Base-by-base conservation (phyloP, 2,113 vertebrate species). In the Scomber scombrus region DNA sequence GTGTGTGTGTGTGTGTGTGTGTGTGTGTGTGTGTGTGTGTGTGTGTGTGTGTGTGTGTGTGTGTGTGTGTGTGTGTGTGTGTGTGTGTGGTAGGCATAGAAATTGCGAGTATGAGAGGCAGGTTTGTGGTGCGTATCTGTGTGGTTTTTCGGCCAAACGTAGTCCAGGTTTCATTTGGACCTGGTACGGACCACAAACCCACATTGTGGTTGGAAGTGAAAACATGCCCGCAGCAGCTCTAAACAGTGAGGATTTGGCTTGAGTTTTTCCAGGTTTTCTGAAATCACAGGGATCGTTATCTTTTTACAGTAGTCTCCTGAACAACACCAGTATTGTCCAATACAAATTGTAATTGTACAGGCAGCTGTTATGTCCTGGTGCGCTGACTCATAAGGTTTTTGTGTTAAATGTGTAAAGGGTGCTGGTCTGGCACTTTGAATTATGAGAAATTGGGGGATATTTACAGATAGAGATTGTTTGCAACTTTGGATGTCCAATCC, bases 181-280 rank as follows among this genome's bases (percentile, higher is more conserved):
- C 81, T 15, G 43, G 54, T 58, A 62, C 34, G 3, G 15, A 89
- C 88, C 89, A 12, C 87, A 85, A 80, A 78, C 46, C 63, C 78
- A 61, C 75, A 76, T 34, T 77, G 84, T 71, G 78, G 86, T 87
- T 56, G 81, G 87, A 76, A 79, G 49, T 76, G 63, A 87, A 87
- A 87, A 84, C 60, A 74, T 4, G 70, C 83, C 80, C 71, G 86
- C 62, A 64, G 85, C 56, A n/a, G 68, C 67, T 83, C 76, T 46
- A 78, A 87, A 86, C 80, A 82, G 2, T 60, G 68, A 74, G 3
- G 43, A 52, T 73, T 71, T 57, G n/a, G 57, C 52, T 50, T n/a
- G 62, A 84, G 31, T 34, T 83, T 56, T 71, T 77, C 56, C 70
- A 67, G 45, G 26, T 71, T 84, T 73, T 72, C 14, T 63, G 14